phyloP scores from a whole-genome alignment of 2,888 invertebrate species.

The Geotrupes spiniger region DNA sequence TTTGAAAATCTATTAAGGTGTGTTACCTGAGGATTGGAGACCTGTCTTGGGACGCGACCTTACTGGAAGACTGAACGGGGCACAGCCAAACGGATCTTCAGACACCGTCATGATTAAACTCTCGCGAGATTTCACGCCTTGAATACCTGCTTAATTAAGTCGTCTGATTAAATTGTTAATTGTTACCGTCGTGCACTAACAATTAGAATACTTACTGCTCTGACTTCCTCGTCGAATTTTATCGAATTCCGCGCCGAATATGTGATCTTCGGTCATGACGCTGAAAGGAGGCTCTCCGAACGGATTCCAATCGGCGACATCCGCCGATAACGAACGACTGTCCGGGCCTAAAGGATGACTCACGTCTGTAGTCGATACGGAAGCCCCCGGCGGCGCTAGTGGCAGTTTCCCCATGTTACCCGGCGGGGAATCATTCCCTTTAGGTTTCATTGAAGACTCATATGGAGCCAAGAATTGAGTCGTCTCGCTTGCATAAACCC shows the following conservation, averaged over 20 bases:
- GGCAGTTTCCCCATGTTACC: conserved; percentile 28
- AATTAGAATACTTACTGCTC: conserved; percentile 60
- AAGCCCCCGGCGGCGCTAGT: conserved; percentile 43
- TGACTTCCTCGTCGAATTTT: conserved; percentile 75
- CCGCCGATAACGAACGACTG: conserved; percentile 52
- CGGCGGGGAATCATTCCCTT: conserved; percentile 34
- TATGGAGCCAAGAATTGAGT: conserved; percentile 72
- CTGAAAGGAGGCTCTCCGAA: conserved; percentile 73
- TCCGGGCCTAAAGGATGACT: conserved; percentile 40
- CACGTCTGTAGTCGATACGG: conserved; percentile 47
- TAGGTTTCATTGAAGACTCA: conserved; percentile 63
- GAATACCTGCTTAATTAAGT: conserved; percentile 56
- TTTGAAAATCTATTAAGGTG: conserved; percentile 31
- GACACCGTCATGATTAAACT: conserved; percentile 66
- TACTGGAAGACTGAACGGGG: conserved; percentile 72
- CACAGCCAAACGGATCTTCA: conserved; percentile 78
- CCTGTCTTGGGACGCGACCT: conserved; percentile 47
- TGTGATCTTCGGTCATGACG: conserved; percentile 74
- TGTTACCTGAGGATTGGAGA: conserved; percentile 51
- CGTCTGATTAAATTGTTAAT: too few relatives aligned
- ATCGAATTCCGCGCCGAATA: conserved; percentile 82
- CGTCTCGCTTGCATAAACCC: conserved; percentile 71
- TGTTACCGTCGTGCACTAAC: too few relatives aligned
- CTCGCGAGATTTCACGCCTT: conserved; percentile 67
- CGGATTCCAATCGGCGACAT: conserved; percentile 78